Evolutionary conservation across 2,797 vertebrate species (phyloP), one percentile per base, ranked within the genome.

Genomic region (Lepilemur ruficaudatus): DNA sequence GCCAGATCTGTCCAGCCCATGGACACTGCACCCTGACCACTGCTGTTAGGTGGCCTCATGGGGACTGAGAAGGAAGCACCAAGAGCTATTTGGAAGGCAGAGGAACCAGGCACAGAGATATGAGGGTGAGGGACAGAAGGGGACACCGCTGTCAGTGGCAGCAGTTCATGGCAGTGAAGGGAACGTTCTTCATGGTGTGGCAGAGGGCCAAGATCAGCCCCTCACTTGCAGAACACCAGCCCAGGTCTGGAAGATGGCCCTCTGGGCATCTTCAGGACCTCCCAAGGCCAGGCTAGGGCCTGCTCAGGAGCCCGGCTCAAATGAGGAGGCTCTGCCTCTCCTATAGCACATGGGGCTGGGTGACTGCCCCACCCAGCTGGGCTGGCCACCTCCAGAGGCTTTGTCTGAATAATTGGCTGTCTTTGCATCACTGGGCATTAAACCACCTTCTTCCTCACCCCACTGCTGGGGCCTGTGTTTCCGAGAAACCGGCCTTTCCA

Each of bases 401-500:
- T 14, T 30, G n/a, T 59, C 63, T 94, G 59, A 89, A 80, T 86
- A 55, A 90, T 52, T 12, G 1, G 43, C 38, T 69, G 52, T 59
- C 0, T 84, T 43, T 88, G 38, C 35, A 12, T 65, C 50, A 20
- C 55, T 30, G 57, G 52, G 20, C 50, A 52, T 55, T 35, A 48
- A 13, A 75, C 35, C 32, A 25, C 70, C 28, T 76, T 82, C 63
- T 75, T 48, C 50, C 46, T 50, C 2, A 0, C 35, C 50, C 22
- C 13, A 88, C 76, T 41, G 23, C 67, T 28, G 17, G n/a, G 38
- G 32, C 35, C 82, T 65, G 69, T 25, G 6, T 67, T 92, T 95
- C 93, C 79, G 83, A 91, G 87, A 93, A 96, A 55, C 30, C 10
- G 23, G 46, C 69, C 41, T 92, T 81, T 87, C 69, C 35, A 13